Evolutionary conservation across 2,797 vertebrate species (phyloP).

Genomic region (Hydrophis major): DNA sequence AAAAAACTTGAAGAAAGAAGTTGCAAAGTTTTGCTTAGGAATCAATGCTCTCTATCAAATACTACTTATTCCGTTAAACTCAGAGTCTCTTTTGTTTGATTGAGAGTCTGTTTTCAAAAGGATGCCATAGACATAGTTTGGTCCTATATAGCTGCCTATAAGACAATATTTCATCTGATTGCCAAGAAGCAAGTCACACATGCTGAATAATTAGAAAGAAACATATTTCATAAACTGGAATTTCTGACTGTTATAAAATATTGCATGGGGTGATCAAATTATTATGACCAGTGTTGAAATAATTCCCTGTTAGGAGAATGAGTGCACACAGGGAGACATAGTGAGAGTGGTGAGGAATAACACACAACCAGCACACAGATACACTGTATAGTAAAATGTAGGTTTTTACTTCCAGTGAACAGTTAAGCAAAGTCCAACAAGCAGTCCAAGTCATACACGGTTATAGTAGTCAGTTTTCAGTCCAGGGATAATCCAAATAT

Average conservation of each 20-base stretch:
- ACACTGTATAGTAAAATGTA: no score
- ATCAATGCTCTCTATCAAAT: not conserved
- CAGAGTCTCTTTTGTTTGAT: not conserved
- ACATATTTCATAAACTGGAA: slow-evolving; percentile 25
- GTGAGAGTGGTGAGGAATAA: no score
- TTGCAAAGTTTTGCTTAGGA: not conserved
- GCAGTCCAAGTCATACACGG: no score
- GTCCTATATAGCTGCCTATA: not conserved
- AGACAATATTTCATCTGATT: not conserved
- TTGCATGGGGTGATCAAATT: slow-evolving; percentile 1
- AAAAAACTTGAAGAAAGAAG: not conserved
- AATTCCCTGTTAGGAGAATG: no score
- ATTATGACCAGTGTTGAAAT: not conserved
- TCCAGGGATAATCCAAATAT: no score
- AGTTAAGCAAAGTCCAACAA: no score
- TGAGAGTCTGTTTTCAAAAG: not conserved
- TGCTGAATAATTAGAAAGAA: slow-evolving; percentile 22
- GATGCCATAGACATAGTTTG: not conserved
- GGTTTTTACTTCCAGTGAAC: no score
- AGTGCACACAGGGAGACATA: no score
- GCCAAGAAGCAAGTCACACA: slow-evolving; percentile 28
- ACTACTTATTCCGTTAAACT: not conserved
- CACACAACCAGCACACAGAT: no score
- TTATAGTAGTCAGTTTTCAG: no score
- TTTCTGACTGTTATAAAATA: slow-evolving; percentile 9